Evolutionary conservation across 1,140 invertebrate genomes (phyloP).

Genomic region (Drosophila triauraria): DNA sequence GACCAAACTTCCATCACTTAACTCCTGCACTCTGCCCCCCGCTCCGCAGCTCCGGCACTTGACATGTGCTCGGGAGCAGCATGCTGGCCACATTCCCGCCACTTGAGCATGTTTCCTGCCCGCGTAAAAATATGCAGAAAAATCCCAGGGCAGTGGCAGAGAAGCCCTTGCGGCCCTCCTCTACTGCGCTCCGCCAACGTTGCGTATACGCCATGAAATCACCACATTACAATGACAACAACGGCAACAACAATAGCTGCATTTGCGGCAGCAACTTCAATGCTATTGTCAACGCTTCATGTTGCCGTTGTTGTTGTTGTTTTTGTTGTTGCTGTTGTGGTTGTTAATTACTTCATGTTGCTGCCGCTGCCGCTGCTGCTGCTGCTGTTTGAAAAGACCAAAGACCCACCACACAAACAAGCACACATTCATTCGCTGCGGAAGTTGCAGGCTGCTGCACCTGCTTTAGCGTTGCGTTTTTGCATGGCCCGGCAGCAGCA

Average conservation of each 20-base stretch:
- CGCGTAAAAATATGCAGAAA: slow-evolving; percentile 55
- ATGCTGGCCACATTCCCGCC: slow-evolving; percentile 69
- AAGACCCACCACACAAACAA: slow-evolving; percentile 56
- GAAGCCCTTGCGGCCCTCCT: slow-evolving; percentile 13
- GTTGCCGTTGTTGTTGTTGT: slow-evolving; percentile 47
- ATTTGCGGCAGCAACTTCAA: slow-evolving; percentile 61
- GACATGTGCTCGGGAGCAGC: slow-evolving; percentile 58
- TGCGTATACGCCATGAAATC: slow-evolving; percentile 81
- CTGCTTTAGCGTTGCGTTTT: slow-evolving; percentile 79
- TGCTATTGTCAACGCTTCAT: slow-evolving; percentile 80
- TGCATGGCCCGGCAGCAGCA: slow-evolving; percentile 54
- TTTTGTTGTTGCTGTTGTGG: slow-evolving; percentile 59
- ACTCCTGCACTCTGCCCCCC: slow-evolving; percentile 38
- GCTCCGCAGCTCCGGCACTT: slow-evolving; percentile 34
- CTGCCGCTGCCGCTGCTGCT: slow-evolving; percentile 40
- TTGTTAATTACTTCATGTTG: slow-evolving; percentile 82
- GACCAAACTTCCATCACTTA: slow-evolving; percentile 53
- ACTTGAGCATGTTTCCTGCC: slow-evolving; percentile 81
- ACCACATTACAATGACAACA: slow-evolving; percentile 65
- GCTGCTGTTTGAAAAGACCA: slow-evolving; percentile 63
- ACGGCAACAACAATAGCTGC: slow-evolving; percentile 41
- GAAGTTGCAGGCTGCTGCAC: slow-evolving; percentile 81
- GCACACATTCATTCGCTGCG: slow-evolving; percentile 59
- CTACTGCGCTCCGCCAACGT: slow-evolving; percentile 14
- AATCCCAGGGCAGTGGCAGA: slow-evolving; percentile 23